These are phyloP conservation scores for Trichopria drosophilae DNA, from an alignment of 2,888 invertebrate genomes.

Conservation along the genomic window DNA sequence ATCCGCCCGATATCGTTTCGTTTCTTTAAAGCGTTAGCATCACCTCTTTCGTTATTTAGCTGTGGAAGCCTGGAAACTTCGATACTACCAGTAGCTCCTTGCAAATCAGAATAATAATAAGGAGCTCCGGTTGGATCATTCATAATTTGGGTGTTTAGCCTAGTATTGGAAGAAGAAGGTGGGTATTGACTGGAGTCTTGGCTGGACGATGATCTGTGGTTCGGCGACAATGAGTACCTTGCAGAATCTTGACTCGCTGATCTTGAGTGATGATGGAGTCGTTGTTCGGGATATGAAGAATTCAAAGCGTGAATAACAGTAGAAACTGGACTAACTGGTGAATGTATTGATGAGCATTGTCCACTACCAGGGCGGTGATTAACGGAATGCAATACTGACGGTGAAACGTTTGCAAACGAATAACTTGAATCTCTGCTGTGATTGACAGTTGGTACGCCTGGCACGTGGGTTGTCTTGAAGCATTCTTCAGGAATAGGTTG, in stretches of 20 bases:
- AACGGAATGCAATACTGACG: constrained; percentile 39
- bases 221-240: constrained; percentile 42
- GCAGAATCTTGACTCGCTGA: constrained; percentile 47
- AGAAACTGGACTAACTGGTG: constrained; percentile 4
- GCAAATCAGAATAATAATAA: constrained; percentile 83
- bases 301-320: too few species aligned
- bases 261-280: constrained; percentile 40
- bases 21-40: constrained; percentile 60
- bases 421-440: constrained; percentile 51
- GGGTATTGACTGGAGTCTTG: constrained; percentile 41
- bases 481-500: constrained; percentile 4
- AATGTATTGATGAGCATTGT: constrained; percentile 34
- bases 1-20: constrained; percentile 71
- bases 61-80: constrained; percentile 58
- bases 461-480: background rate
- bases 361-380: constrained; percentile 45
- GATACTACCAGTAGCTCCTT: too few species aligned
- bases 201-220: constrained; percentile 45
- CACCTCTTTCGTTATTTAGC: constrained; percentile 75
- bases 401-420: constrained; percentile 38
- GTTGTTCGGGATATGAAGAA: background rate
- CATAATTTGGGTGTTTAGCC: constrained; percentile 32
- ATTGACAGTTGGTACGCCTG: constrained; percentile 25
- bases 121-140: constrained; percentile 72
- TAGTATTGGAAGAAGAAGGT: constrained; percentile 30